These are phyloP conservation scores for Calosoma granatense DNA, from an alignment of 1,140 invertebrate genomes.

Conservation along the genomic window DNA sequence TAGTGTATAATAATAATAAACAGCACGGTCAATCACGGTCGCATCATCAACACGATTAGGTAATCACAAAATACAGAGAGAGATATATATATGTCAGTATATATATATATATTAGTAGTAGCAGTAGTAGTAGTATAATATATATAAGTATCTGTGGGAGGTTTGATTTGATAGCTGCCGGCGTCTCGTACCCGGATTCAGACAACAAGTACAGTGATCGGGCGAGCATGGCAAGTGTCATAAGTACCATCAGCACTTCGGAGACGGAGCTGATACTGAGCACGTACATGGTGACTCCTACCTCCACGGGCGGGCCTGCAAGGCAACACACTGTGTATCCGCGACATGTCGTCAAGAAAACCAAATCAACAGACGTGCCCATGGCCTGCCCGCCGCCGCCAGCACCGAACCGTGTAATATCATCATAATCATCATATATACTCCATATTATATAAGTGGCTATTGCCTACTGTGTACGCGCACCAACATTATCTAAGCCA, in stretches of 20 bases:
- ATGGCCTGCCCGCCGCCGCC: slow-evolving; percentile 27
- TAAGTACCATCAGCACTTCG: slow-evolving; percentile 92
- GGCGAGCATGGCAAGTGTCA: slow-evolving; percentile 11
- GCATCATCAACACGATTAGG: too few relatives aligned
- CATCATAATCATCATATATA: too few relatives aligned
- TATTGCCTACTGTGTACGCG: background rate
- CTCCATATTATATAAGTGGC: too few relatives aligned
- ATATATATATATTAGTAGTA: slow-evolving; percentile 11
- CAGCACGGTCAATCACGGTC: background rate
- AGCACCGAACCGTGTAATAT: slow-evolving; percentile 2
- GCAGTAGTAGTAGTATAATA: background rate
- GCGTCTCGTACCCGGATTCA: slow-evolving; percentile 8
- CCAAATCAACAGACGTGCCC: slow-evolving; percentile 36
- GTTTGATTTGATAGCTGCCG: slow-evolving; percentile 4
- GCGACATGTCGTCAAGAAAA: slow-evolving; percentile 17
- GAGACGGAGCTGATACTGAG: slow-evolving; percentile 97
- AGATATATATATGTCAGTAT: slow-evolving; percentile 8
- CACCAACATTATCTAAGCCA: too few relatives aligned
- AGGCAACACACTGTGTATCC: slow-evolving; percentile 38
- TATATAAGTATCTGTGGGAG: background rate
- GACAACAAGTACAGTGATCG: slow-evolving; percentile 7
- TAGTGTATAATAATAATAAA: slow-evolving; percentile 6
- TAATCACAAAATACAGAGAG: slow-evolving; percentile 10
- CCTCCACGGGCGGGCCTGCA: slow-evolving; percentile 90
- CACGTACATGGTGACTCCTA: slow-evolving; percentile 96